Percentiles rank a stretch among this genome's conserved stretches.
Conservation (phyloP, 2,888 invertebrate species). For the Cephus pygmeus region DNA sequence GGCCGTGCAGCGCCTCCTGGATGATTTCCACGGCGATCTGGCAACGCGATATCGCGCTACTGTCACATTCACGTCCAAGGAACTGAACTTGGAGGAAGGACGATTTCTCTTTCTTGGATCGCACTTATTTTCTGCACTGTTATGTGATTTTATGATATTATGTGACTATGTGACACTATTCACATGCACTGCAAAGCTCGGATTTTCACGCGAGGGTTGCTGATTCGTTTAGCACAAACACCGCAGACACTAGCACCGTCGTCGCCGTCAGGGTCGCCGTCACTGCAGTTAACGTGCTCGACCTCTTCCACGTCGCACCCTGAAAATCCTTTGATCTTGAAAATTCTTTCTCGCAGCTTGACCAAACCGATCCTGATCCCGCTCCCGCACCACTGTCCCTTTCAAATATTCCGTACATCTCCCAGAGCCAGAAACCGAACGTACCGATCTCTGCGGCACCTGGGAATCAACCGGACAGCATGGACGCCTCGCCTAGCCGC, state of each 20-base stretch:
- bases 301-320: neutral
- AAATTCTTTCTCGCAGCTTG: neutral
- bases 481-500: neutral
- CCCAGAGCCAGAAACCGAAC: constrained; percentile 16
- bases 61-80: neutral
- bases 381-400: constrained; percentile 35
- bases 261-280: neutral
- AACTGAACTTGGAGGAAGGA: neutral
- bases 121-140: neutral
- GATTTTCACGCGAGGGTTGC: neutral
- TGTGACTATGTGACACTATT: neutral
- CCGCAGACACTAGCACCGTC: neutral
- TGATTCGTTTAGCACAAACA: neutral
- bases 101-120: neutral
- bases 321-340: neutral
- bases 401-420: constrained; percentile 35
- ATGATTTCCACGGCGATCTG: neutral
- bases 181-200: neutral
- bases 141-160: neutral
- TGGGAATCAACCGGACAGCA: neutral
- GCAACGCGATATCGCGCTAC: neutral
- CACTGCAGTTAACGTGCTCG: neutral
- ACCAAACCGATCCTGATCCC: constrained; percentile 15
- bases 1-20: neutral
- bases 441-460: neutral